Evolutionary conservation across 2,888 invertebrate species (phyloP).

Genomic region (Zonitis immaculata): DNA sequence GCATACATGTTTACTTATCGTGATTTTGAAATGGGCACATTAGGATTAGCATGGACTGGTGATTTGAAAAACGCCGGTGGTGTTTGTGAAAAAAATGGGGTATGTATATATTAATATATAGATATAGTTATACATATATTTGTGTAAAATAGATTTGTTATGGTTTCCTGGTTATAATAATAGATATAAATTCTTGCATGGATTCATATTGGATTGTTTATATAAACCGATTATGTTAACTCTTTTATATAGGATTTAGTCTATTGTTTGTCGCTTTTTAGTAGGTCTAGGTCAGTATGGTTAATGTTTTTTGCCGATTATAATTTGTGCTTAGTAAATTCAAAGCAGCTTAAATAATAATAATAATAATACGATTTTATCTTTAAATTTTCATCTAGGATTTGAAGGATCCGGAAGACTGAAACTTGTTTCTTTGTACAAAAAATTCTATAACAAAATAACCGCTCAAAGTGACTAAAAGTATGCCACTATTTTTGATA

Average conservation of each 20-base stretch:
- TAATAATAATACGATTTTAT: no score
- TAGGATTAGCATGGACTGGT: constrained; percentile 98
- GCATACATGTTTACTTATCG: constrained; percentile 99
- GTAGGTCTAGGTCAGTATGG: constrained; percentile 11
- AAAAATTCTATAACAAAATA: no score
- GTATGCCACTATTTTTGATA: no score
- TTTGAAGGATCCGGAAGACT: no score
- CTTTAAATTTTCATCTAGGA: no score
- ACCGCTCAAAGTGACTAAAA: no score
- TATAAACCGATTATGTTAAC: constrained; percentile 15
- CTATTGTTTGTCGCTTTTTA: constrained; percentile 7
- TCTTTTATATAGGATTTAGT: constrained; percentile 10
- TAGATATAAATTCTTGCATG: neutral
- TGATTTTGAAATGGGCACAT: constrained; percentile 92
- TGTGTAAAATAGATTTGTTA: neutral
- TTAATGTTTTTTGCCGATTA: constrained; percentile 4
- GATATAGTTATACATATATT: no score
- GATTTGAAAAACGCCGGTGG: constrained; percentile 95
- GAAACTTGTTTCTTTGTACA: no score
- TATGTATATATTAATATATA: constrained; percentile 54
- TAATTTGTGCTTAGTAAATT: neutral
- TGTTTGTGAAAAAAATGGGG: constrained; percentile 95
- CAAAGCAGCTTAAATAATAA: neutral
- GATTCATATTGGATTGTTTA: constrained; percentile 13
- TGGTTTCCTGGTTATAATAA: no score